A percentile compares a stretch with the other conserved stretches of the same genome.
Evolutionary conservation across 2,888 invertebrate species (phyloP).

Genomic region (Hylaea fasciaria): DNA sequence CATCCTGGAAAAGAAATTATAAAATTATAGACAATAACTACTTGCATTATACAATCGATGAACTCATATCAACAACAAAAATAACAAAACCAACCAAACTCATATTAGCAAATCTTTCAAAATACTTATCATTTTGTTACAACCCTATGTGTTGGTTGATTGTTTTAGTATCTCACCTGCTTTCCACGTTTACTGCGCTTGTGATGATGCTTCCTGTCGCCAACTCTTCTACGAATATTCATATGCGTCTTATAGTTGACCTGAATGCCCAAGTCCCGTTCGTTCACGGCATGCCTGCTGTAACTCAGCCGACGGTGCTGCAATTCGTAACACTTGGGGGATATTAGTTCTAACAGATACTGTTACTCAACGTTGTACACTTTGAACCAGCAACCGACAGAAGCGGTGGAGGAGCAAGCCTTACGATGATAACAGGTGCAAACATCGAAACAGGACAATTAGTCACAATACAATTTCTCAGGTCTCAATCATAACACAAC

Average conservation of each 20-base stretch:
- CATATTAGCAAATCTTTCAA: too few relatives aligned
- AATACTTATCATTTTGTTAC: too few relatives aligned
- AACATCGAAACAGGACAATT: constrained; percentile 5
- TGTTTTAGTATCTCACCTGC: constrained; percentile 84
- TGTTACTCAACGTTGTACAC: constrained; percentile 19
- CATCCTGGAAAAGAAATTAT: constrained; percentile 86
- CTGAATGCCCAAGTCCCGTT: constrained; percentile 93
- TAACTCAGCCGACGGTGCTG: constrained; percentile 96
- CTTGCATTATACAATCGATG: too few relatives aligned
- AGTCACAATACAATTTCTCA: neutral
- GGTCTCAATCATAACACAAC: too few relatives aligned
- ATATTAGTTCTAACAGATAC: constrained; percentile 33
- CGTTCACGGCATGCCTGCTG: constrained; percentile 95
- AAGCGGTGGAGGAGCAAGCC: constrained; percentile 32
- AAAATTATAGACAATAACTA: neutral
- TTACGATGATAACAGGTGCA: constrained; percentile 20
- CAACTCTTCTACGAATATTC: constrained; percentile 94
- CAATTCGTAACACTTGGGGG: constrained; percentile 34
- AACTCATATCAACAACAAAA: too few relatives aligned
- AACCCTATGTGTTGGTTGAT: too few relatives aligned
- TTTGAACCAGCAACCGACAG: constrained; percentile 33
- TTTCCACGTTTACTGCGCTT: constrained; percentile 93
- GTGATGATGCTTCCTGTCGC: constrained; percentile 93
- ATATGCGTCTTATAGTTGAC: constrained; percentile 95
- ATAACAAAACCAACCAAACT: too few relatives aligned